Base-by-base conservation (phyloP, 2,113 vertebrate genomes). In the Trachemys scripta region DNA sequence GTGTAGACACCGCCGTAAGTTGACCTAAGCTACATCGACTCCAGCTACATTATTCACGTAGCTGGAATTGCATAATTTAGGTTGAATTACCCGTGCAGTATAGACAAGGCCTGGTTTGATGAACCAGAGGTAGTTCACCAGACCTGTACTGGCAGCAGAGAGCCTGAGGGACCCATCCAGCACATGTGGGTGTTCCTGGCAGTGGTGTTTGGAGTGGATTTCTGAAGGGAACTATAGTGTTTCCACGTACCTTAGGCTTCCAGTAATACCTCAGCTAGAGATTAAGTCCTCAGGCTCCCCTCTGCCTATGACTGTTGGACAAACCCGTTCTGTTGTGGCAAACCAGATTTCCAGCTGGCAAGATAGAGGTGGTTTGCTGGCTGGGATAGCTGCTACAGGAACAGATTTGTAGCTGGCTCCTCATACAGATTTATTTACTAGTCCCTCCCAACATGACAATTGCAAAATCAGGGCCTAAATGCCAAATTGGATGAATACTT, bases 341-440 rank as follows among this genome's bases (percentile, higher is more conserved):
- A 50, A 17, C 83, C 29, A 1, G 3, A 47, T 87, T 14, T 53
- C 50, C 1, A 3, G 38, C 84, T 38, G 35, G 38, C 17, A n/a
- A 16, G 51, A 27, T 14, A 82, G 38, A 59, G n/a, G n/a, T 49
- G 49, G 49, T n/a, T 51, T 50, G 49, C 78, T 51, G 49, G 4
- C 35, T 65, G 51, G 19, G 35, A 4, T 25, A 17, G 8, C 22
- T 19, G 65, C n/a, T 27, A 50, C 42, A 59, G 47, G 13, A 72
- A 3, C 17, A 29, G 10, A 29, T 42, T 80, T 76, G 27, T 47
- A 0, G 0, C 42, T 80, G 31, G n/a, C 45, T 56, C 53, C 5
- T 3, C 0, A 0, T 17, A 31, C 31, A 6, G 13, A 24, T 24
- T 80, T 75, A 5, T 17, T 57, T 12, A 10, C 9, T 1, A 0